A percentile compares a stretch with the other conserved stretches of the same genome.
Evolutionary conservation across 2,888 invertebrate genomes (phyloP).

Genomic region (Amiota minor): DNA sequence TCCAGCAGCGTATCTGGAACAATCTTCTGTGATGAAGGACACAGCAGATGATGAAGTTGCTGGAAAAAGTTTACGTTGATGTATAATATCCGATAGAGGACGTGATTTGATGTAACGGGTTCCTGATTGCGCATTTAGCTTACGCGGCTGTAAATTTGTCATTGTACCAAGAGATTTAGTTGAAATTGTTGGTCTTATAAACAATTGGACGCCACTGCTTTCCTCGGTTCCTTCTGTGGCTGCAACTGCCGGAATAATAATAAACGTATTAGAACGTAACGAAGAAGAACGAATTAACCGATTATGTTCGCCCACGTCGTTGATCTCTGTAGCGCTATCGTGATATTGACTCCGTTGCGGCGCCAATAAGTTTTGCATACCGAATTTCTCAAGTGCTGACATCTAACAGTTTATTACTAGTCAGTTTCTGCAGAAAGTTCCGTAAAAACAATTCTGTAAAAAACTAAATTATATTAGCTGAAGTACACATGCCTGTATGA

Average conservation of each 20-base stretch:
- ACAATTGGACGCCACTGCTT: slow-evolving; percentile 27
- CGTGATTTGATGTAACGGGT: slow-evolving; percentile 48
- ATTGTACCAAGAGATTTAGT: slow-evolving; percentile 61
- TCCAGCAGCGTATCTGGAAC: slow-evolving; percentile 35
- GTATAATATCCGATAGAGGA: slow-evolving; percentile 59
- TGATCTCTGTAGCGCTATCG: slow-evolving; percentile 68
- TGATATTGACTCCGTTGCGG: slow-evolving; percentile 66
- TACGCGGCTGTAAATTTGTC: slow-evolving; percentile 52
- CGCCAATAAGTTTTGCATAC: slow-evolving; percentile 48
- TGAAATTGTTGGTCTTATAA: slow-evolving; percentile 60
- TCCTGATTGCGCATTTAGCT: slow-evolving; percentile 38
- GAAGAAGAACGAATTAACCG: slow-evolving; percentile 67
- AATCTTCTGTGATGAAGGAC: slow-evolving; percentile 60
- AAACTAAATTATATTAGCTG: slow-evolving; percentile 24
- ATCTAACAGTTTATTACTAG: slow-evolving; percentile 46
- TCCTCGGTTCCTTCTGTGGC: slow-evolving; percentile 12
- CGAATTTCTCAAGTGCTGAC: slow-evolving; percentile 53
- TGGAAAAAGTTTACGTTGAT: slow-evolving; percentile 47
- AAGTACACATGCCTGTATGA: no score
- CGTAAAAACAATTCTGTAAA: slow-evolving; percentile 15
- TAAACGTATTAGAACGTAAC: slow-evolving; percentile 68
- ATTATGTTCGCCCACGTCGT: slow-evolving; percentile 67
- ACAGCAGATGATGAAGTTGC: slow-evolving; percentile 57
- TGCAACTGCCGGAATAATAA: slow-evolving; percentile 68
- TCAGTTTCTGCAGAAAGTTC: slow-evolving; percentile 28